Percentiles rank a stretch among this genome's conserved stretches.
Evolutionary conservation across 1,140 invertebrate genomes (phyloP).

Genomic region (Drosophila mayri): DNA sequence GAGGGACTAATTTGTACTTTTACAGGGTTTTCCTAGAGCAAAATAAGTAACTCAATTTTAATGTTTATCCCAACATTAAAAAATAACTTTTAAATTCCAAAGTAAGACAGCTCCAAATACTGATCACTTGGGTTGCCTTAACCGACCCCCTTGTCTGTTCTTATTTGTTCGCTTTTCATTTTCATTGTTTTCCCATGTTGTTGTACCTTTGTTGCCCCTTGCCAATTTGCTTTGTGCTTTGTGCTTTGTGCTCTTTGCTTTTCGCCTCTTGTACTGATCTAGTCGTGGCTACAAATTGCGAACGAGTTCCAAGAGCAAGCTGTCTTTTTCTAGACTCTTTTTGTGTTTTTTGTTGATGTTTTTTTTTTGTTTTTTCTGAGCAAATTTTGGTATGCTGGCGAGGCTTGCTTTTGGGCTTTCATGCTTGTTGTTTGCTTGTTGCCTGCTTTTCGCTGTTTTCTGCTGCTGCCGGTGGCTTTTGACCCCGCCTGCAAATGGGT

Average conservation of each 20-base stretch:
- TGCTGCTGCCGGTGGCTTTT: conserved; percentile 28
- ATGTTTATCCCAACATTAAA: no score
- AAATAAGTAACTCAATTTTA: no score
- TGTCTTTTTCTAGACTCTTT: not conserved
- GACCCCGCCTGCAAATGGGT: conserved; percentile 61
- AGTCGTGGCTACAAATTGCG: conserved; percentile 51
- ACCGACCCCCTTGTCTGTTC: not conserved
- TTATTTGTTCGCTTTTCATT: conserved; percentile 21
- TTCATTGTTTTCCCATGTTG: conserved; percentile 23
- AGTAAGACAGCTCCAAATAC: not conserved
- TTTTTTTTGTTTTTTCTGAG: not conserved
- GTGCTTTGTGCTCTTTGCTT: conserved; percentile 33
- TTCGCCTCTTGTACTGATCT: conserved; percentile 42
- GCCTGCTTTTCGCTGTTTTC: conserved; percentile 23
- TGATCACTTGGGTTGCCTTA: not conserved
- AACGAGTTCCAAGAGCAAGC: conserved; percentile 4
- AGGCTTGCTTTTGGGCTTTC: conserved; percentile 6
- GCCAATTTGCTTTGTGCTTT: conserved; percentile 49
- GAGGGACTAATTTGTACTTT: not conserved
- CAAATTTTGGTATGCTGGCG: not conserved
- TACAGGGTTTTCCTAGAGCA: not conserved
- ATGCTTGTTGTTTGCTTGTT: conserved; percentile 29
- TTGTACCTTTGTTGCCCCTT: conserved; percentile 21
- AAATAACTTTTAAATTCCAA: not conserved
- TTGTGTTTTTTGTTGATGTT: not conserved